Evolutionary conservation across 2,797 vertebrate genomes (phyloP).

Genomic region (Psittacula derbiana): DNA sequence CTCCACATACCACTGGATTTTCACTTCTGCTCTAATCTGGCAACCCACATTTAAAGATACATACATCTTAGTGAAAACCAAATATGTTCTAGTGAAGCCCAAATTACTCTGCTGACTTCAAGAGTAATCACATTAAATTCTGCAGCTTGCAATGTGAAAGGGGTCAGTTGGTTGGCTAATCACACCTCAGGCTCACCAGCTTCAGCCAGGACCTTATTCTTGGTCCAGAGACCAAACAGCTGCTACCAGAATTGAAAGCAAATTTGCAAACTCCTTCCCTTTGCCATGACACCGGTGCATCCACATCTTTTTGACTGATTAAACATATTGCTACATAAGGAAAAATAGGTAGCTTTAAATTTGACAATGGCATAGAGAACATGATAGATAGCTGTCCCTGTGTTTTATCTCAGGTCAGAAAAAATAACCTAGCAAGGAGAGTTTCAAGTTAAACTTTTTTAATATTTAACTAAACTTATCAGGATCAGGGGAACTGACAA

Average conservation of each 20-base stretch:
- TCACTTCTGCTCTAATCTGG: neutral
- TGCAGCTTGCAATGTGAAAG: neutral
- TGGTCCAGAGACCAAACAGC: neutral
- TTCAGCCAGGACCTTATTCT: neutral
- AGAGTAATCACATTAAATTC: neutral
- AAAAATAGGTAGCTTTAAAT: neutral
- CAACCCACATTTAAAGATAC: neutral
- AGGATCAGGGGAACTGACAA: neutral
- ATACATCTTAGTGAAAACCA: neutral
- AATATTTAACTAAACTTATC: constrained; percentile 46
- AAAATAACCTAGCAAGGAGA: neutral
- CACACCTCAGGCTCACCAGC: neutral
- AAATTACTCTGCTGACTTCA: neutral
- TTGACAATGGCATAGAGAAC: neutral
- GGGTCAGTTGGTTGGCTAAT: neutral
- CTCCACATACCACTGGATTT: neutral
- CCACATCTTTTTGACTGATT: neutral
- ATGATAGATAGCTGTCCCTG: neutral
- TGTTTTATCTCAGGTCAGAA: neutral
- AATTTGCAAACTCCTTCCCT: neutral
- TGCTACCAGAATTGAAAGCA: neutral
- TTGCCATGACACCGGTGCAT: neutral
- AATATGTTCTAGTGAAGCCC: neutral
- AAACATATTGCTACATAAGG: neutral
- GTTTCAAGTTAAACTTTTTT: neutral